A percentile compares a stretch with the other conserved stretches of the same genome.
Evolutionary conservation across 1,140 invertebrate species (phyloP).

Genomic region (Euura saliciscinereae): DNA sequence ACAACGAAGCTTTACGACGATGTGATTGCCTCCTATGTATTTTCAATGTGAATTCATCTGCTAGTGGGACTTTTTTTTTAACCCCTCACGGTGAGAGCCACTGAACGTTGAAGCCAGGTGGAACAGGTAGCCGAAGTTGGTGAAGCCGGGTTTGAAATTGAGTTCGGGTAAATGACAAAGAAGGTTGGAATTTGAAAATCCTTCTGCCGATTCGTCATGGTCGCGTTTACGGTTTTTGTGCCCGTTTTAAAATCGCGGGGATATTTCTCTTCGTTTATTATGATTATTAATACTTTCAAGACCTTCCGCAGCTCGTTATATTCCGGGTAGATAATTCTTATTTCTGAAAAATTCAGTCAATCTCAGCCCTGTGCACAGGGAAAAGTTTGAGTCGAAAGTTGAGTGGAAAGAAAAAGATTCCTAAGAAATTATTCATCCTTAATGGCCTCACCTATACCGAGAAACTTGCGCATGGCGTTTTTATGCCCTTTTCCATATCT

Average conservation of each 20-base stretch:
- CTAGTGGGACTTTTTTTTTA: too few relatives aligned
- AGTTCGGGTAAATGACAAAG: neutral
- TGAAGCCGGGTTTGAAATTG: neutral
- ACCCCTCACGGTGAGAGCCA: neutral
- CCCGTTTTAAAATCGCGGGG: neutral
- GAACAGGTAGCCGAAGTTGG: neutral
- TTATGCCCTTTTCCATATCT: neutral
- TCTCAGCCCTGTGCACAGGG: neutral
- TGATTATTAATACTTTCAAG: neutral
- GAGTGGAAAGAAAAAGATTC: neutral
- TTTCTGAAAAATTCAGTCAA: too few relatives aligned
- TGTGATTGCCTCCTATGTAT: too few relatives aligned
- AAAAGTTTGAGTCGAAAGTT: neutral
- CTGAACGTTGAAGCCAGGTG: neutral
- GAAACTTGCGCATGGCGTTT: neutral
- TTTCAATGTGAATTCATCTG: too few relatives aligned
- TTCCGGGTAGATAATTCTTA: too few relatives aligned
- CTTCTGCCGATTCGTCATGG: neutral
- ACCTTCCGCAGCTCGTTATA: too few relatives aligned
- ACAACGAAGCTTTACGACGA: too few relatives aligned
- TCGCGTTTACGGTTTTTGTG: neutral
- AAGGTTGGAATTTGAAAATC: neutral
- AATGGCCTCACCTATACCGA: neutral
- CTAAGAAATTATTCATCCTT: slow-evolving; percentile 3
- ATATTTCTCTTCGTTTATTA: neutral